Evolutionary conservation across 2,888 invertebrate genomes (phyloP).

Genomic region (Drosophila phalerata): DNA sequence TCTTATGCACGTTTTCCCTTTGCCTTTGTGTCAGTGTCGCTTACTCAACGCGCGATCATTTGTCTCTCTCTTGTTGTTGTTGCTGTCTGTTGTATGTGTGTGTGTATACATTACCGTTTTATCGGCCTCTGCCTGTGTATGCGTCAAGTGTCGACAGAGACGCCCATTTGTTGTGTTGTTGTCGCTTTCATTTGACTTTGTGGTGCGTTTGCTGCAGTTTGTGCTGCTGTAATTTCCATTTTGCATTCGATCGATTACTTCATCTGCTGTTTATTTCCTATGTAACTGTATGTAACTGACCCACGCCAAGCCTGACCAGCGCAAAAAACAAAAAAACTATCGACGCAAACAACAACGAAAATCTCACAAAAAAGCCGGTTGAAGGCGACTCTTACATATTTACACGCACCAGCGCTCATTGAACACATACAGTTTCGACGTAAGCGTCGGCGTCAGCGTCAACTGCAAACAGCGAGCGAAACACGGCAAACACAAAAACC

Average conservation of each 20-base stretch:
- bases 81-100: slow-evolving; percentile 6
- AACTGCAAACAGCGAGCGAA: neutral
- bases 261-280: slow-evolving; percentile 76
- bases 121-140: slow-evolving; percentile 31
- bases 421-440: slow-evolving; percentile 72
- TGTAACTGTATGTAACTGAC: slow-evolving; percentile 57
- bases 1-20: slow-evolving; percentile 58
- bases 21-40: slow-evolving; percentile 45
- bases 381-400: slow-evolving; percentile 82
- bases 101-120: slow-evolving; percentile 30
- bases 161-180: slow-evolving; percentile 32
- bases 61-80: slow-evolving; percentile 30
- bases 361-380: slow-evolving; percentile 78
- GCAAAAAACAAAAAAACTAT: slow-evolving; percentile 58
- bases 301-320: slow-evolving; percentile 73
- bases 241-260: slow-evolving; percentile 67
- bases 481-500: slow-evolving; percentile 67
- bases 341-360: slow-evolving; percentile 38
- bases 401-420: slow-evolving; percentile 80
- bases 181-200: slow-evolving; percentile 15
- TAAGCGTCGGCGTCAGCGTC: slow-evolving; percentile 28
- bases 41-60: slow-evolving; percentile 54
- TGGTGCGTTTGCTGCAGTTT: slow-evolving; percentile 30
- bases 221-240: slow-evolving; percentile 47
- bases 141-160: slow-evolving; percentile 51